A percentile compares a stretch with the other conserved stretches of the same genome.
Conservation (phyloP, 2,113 vertebrate species). For the Abramis brama region DNA sequence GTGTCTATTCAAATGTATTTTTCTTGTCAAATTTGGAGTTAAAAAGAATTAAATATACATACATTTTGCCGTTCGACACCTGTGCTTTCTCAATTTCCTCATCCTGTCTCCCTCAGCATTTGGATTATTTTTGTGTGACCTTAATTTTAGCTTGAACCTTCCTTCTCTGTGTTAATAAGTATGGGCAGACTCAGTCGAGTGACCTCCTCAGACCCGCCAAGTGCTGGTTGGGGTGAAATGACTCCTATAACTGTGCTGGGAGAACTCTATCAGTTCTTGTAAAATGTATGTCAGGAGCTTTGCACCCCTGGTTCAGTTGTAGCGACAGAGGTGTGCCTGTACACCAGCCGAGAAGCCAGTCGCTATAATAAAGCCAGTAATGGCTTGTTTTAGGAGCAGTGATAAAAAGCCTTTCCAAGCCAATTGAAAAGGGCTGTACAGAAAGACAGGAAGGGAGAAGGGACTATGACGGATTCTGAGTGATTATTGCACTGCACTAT, state of each 20-base stretch:
- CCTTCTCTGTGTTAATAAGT: slow-evolving; percentile 18
- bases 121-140: neutral
- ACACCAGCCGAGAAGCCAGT: slow-evolving; percentile 40
- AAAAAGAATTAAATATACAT: neutral
- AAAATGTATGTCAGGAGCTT: slow-evolving; percentile 4
- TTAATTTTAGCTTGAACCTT: neutral
- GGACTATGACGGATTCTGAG: slow-evolving; percentile 23
- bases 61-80: neutral
- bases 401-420: slow-evolving; percentile 44
- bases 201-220: neutral
- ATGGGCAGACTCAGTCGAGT: neutral
- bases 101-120: neutral
- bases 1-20: neutral
- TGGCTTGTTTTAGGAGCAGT: slow-evolving; percentile 50
- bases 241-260: neutral
- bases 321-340: neutral
- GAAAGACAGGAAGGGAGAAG: neutral
- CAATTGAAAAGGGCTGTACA: slow-evolving; percentile 14
- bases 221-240: neutral
- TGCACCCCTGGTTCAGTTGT: neutral
- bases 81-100: neutral
- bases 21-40: neutral
- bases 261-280: slow-evolving; percentile 15
- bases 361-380: slow-evolving; percentile 47
- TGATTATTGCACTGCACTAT: slow-evolving; percentile 16